Evolutionary conservation across 2,888 invertebrate species (phyloP), one percentile per base, ranked within the genome.

Genomic region (Sinohyriopsis cumingii): DNA sequence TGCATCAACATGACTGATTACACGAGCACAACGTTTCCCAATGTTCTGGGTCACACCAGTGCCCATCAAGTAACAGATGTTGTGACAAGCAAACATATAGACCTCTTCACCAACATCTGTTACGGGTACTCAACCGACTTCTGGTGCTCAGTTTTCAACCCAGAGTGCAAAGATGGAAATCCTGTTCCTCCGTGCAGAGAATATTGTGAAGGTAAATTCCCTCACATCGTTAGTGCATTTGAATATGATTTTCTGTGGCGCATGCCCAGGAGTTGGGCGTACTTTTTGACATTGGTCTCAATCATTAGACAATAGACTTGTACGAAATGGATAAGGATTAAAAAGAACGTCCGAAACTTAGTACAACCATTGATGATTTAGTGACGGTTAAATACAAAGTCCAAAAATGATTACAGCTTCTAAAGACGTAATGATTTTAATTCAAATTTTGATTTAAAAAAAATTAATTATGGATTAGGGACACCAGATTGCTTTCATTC

Each of bases 131-230:
- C 57, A n/a, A 74, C 53, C n/a, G 81, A 81, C 63, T 86, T 84
- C 62, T 82, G 81, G 79, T 86, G 84, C 63, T 73, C 80, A 15
- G 72, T 81, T 1, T 78, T 78, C 56, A 78, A 78, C 12, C 84
- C 86, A 3, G 77, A 81, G 61, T 84, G 84, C 68, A 69, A 72
- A 5, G 67, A 72, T 18, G 73, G 75, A n/a, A 66, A 63, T 55
- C 69, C 76, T 7, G 68, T 83, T 33, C 82, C 82, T 1, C 86
- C 86, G 2, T 84, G 85, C 71, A 67, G 79, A 61, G 65, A 74
- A 7, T 83, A 83, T 67, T 84, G 84, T 68, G 55, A 77, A 71
- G 79, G 83, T 83, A 68, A 66, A 33, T 56, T 15, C 25, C 19
- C 28, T 28, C 6, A 28, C 28, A 9, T 24, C 33, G 33, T 12